Evolutionary conservation across 2,113 vertebrate genomes (phyloP).

Genomic region (Mastomys natalensis): DNA sequence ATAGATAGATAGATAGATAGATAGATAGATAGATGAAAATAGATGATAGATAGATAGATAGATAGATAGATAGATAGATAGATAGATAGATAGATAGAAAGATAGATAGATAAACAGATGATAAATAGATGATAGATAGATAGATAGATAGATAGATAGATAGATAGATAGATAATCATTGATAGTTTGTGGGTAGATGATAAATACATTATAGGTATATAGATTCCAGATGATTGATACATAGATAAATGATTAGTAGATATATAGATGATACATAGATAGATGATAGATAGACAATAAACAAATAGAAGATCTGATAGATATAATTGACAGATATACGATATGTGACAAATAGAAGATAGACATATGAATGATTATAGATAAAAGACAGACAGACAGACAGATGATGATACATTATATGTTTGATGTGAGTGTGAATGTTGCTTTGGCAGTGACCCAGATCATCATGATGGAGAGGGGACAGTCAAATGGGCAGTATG

Average conservation of each 20-base stretch:
- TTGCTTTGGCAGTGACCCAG: neutral
- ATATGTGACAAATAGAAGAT: neutral
- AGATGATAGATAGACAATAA: neutral
- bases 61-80: no score
- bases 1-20: neutral
- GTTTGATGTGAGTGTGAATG: neutral
- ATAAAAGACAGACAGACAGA: neutral
- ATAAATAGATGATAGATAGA: neutral
- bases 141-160: no score
- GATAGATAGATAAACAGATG: no score
- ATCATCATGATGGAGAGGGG: no score
- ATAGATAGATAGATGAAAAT: neutral
- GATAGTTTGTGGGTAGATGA: neutral
- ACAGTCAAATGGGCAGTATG: neutral
- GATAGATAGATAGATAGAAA: no score
- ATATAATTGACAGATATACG: neutral
- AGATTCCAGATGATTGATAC: neutral
- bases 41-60: no score
- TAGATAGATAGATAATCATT: neutral
- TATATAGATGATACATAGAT: neutral
- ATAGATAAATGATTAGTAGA: neutral
- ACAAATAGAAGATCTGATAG: neutral
- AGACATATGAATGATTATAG: neutral
- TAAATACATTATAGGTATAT: neutral
- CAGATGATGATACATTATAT: neutral